Evolutionary conservation across 2,797 vertebrate genomes (phyloP).

Genomic region (Mormyrops attenuatus): DNA sequence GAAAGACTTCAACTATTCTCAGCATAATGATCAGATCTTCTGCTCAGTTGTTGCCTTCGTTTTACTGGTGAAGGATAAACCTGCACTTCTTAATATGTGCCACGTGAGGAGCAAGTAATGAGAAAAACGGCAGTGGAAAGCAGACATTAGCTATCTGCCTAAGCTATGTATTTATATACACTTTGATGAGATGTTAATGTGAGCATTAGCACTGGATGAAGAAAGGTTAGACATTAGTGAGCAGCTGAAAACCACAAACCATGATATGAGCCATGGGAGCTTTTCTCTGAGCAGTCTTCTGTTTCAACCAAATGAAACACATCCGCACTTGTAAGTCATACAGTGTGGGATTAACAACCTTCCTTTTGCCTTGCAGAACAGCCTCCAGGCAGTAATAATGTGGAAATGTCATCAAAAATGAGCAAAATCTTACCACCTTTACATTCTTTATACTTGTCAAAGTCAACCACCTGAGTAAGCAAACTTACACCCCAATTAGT

Average conservation of each 20-base stretch:
- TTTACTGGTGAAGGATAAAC: neutral
- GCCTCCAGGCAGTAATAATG: neutral
- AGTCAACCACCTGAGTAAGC: neutral
- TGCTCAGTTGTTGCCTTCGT: neutral
- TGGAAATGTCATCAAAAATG: neutral
- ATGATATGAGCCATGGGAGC: neutral
- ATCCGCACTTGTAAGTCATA: conserved; percentile 1
- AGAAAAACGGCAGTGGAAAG: neutral
- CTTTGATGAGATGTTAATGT: neutral
- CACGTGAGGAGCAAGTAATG: neutral
- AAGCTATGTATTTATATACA: neutral
- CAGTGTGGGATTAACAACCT: neutral
- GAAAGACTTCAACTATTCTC: neutral
- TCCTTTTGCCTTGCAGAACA: neutral
- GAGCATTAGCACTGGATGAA: neutral
- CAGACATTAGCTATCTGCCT: neutral
- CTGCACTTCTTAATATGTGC: neutral
- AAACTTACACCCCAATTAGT: neutral
- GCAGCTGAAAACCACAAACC: neutral
- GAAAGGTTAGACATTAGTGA: neutral
- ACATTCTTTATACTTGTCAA: conserved; percentile 1
- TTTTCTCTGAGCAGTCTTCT: neutral
- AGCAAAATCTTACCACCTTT: neutral
- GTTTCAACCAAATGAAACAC: neutral
- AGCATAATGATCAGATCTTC: neutral